Conservation (phyloP, 2,113 vertebrate genomes). For the Pteruthius melanotis region DNA sequence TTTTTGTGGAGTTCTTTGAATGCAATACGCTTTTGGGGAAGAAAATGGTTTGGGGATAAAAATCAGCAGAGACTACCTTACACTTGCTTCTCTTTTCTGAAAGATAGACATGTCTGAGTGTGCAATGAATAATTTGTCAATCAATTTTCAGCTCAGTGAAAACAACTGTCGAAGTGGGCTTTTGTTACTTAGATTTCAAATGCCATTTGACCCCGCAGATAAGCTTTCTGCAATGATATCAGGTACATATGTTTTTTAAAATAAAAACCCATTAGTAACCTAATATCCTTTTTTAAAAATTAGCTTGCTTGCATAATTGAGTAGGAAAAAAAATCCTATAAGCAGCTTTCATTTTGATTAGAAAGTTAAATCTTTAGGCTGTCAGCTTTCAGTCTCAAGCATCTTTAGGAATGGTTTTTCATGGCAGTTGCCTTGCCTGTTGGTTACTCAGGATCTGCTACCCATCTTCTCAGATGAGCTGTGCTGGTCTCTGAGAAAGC, state of each 20-base stretch:
- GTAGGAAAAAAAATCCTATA: background rate
- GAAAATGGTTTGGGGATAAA: background rate
- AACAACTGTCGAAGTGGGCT: background rate
- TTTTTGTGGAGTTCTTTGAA: slow-evolving; percentile 10
- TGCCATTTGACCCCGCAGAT: background rate
- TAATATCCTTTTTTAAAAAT: background rate
- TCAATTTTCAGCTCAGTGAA: background rate
- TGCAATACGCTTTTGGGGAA: background rate
- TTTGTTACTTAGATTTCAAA: background rate
- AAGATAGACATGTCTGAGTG: background rate
- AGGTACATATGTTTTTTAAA: background rate
- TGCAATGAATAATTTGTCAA: background rate
- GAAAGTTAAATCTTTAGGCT: background rate
- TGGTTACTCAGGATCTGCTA: background rate
- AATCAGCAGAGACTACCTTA: background rate
- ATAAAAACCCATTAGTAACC: background rate
- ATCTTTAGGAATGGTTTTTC: background rate
- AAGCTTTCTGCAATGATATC: background rate
- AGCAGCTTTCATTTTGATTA: background rate
- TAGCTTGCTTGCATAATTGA: background rate
- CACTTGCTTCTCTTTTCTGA: background rate
- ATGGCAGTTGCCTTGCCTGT: background rate
- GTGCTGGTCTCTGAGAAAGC: background rate
- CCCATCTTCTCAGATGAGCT: background rate
- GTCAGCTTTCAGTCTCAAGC: background rate